These are phyloP conservation scores for Nasonia longicornis DNA, from an alignment of 1,140 invertebrate species.

Conservation along the genomic window DNA sequence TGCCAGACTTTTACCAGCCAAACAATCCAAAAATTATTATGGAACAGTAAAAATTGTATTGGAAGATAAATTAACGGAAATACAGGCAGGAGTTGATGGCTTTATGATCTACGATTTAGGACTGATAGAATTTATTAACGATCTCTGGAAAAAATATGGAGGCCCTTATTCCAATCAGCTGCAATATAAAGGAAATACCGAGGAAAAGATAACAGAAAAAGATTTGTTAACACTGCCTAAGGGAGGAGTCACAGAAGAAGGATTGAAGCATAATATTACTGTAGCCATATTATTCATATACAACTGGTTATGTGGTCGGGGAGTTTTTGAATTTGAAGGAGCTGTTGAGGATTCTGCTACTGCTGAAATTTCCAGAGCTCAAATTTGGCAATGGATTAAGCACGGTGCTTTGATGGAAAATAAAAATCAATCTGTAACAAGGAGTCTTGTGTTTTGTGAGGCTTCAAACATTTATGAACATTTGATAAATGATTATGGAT, in stretches of 20 bases:
- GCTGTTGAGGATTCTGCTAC: slow-evolving; percentile 81
- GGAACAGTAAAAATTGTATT: slow-evolving; percentile 65
- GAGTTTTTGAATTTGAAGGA: slow-evolving; percentile 76
- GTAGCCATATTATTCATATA: slow-evolving; percentile 77
- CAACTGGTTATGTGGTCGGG: slow-evolving; percentile 76
- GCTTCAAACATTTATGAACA: slow-evolving; percentile 57
- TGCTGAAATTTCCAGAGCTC: slow-evolving; percentile 79
- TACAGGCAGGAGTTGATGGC: slow-evolving; percentile 76
- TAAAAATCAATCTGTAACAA: slow-evolving; percentile 63
- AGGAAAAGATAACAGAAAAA: slow-evolving; percentile 56
- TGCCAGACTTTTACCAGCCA: slow-evolving; percentile 70
- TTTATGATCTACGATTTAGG: slow-evolving; percentile 79
- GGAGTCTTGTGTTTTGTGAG: slow-evolving; percentile 62
- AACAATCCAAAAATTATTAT: slow-evolving; percentile 56
- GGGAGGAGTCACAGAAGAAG: slow-evolving; percentile 73
- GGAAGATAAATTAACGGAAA: slow-evolving; percentile 72
- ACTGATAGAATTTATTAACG: slow-evolving; percentile 72
- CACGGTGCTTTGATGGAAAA: slow-evolving; percentile 70
- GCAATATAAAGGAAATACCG: slow-evolving; percentile 28
- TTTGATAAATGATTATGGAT: slow-evolving; percentile 61
- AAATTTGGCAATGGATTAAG: slow-evolving; percentile 82
- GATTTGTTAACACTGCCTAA: slow-evolving; percentile 74
- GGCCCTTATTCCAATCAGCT: slow-evolving; percentile 49
- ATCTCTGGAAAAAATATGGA: slow-evolving; percentile 66
- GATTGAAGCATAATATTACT: slow-evolving; percentile 75